Base-by-base conservation (phyloP, 2,888 invertebrate genomes). In the Lochmaea crataegi region DNA sequence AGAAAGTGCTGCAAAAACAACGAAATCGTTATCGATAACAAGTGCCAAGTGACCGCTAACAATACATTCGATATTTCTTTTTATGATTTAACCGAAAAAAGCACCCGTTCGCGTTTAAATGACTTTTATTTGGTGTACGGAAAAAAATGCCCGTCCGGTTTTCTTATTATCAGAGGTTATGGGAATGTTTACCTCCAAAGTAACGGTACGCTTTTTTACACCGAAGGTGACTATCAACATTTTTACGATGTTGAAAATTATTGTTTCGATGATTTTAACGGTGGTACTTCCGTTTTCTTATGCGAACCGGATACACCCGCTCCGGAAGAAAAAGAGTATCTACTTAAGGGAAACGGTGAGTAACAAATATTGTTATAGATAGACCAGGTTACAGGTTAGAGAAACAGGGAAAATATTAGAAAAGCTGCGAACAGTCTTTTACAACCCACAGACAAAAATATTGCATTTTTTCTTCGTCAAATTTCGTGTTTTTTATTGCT, bases 1-100 rank as follows among this genome's bases (percentile, higher is more conserved):
- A 74, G 77, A 74, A 79, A 78, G 65, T 82, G 82, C 68, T 82
- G 82, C 63, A 65, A 53, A 9, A 58, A 67, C 10, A 65, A 66
- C 22, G 63, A 14, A 14, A 57, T 10, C 16, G 16, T 51, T 4
- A 10, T 51, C 45, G 14, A 45, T 18, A 12, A 32, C 4, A 26
- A 32, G 12, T 75, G 75, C 32, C 56, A 11, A 22, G 18, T 45
- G 9, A 45, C 38, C 45, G 7, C 9, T n/a, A 16, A 53, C 41
- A 57, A 41, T n/a, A 16, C n/a, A 38, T 68, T 72, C 1, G 65
- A 72, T 65, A 42, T 70, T 18, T 63, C 66, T 14, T 42, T 74
- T 65, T 72, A 66, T 42, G 63, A 72, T n/a, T 26, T 16, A 10
- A 76, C 63, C 22, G 51, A n/a, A 2, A 42, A 56, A 12, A 48